Evolutionary conservation across 2,797 vertebrate genomes (phyloP), one percentile per base, ranked within the genome.

Genomic region (Arremon aurantiirostris): DNA sequence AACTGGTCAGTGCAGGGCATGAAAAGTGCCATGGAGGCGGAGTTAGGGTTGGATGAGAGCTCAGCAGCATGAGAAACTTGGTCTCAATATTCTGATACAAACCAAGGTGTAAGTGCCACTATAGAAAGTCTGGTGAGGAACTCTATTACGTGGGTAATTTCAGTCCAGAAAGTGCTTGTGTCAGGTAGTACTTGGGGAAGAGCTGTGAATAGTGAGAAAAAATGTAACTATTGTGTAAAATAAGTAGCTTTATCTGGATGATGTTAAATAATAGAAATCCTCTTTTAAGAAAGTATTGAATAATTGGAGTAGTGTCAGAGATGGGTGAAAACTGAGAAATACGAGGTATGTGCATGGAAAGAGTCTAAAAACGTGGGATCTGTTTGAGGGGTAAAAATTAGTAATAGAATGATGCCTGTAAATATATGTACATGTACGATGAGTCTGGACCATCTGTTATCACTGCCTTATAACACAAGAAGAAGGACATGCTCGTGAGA

Each of bases 1-100:
- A 37, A 49, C 13, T 16, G 50, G 37, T 32, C 56, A 50, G 59
- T 56, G 63, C 23, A 91, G 60, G 30, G 1, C 0, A 34, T 46
- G 44, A 35, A 70, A 76, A 63, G 27, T 18, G 37, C n/a, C 0
- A 0, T 32, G 42, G 53, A 72, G 66, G 16, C 2, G 1, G 49
- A 68, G 59, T 28, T 72, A 16, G 13, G 53, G 70, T 68, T 57
- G 17, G 34, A 22, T 26, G 28, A n/a, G 59, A 63, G 39, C 56
- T 70, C 46, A 80, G 44, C 35, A 82, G 47, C 50, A 1, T 1
- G 5, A 85, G 47, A 60, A 82, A 32, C n/a, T 53, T 0, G 0
- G 6, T 49, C 23, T 73, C 9, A 11, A 1, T 77, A 27, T n/a
- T 70, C 77, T 63, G 34, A n/a, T 66, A 24, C 70, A 46, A 83